Evolutionary conservation across 1,140 invertebrate genomes (phyloP).

Genomic region (Platyura marginata): DNA sequence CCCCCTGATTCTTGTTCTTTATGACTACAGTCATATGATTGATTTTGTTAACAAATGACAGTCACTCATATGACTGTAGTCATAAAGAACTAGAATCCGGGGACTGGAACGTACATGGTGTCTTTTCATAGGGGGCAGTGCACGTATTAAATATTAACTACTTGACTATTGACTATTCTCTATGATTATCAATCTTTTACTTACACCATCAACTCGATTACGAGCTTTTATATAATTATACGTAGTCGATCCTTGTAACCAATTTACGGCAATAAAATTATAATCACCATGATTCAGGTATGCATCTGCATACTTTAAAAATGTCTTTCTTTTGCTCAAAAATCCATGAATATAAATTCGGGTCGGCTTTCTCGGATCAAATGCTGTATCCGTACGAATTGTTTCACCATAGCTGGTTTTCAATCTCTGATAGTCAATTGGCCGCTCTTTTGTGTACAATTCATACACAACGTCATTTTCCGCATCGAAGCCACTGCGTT

Average conservation of each 20-base stretch:
- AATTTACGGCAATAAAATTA: conserved; percentile 2
- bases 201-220: background rate
- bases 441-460: background rate
- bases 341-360: background rate
- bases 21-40: no score
- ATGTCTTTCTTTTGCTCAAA: background rate
- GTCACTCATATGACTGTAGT: no score
- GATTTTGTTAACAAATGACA: no score
- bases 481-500: background rate
- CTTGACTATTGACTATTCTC: no score
- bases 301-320: background rate
- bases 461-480: background rate
- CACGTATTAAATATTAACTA: no score
- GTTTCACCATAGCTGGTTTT: background rate
- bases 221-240: background rate
- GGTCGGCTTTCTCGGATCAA: background rate
- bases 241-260: background rate
- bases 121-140: no score
- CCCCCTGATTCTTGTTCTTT: no score
- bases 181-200: background rate
- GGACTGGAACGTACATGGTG: no score
- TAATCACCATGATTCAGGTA: background rate
- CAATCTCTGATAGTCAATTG: background rate
- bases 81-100: no score
- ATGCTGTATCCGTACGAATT: background rate